Percentiles rank a stretch among this genome's conserved stretches.
These are phyloP conservation scores for Porites divaricata DNA, from an alignment of 92 coral and sea anemone species.

Conservation along the genomic window DNA sequence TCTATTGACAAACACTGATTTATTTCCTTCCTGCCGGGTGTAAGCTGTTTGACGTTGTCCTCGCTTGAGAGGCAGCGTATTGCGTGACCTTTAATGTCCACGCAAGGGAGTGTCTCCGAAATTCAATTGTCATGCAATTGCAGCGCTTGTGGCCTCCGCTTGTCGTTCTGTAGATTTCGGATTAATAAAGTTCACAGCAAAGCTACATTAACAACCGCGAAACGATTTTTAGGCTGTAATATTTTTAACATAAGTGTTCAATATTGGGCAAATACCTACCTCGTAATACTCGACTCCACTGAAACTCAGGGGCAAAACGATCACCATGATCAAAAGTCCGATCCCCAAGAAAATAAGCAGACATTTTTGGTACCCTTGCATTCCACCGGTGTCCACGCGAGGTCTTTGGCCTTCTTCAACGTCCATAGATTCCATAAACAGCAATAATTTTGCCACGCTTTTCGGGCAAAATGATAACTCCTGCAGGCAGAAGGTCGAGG, in stretches of 20 bases:
- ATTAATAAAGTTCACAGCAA: too few relatives aligned
- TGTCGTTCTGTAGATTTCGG: too few relatives aligned
- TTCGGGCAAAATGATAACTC: not conserved
- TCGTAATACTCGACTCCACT: constrained; percentile 83
- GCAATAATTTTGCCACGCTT: not conserved
- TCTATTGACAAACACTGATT: too few relatives aligned
- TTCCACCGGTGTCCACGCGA: constrained; percentile 15
- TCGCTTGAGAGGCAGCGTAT: too few relatives aligned
- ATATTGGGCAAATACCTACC: constrained; percentile 39
- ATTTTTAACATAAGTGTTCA: not conserved
- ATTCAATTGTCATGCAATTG: too few relatives aligned
- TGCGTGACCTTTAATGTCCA: too few relatives aligned
- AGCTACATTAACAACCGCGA: too few relatives aligned
- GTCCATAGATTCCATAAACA: not conserved
- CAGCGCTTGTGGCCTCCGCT: too few relatives aligned
- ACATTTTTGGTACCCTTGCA: not conserved
- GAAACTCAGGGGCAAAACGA: constrained; percentile 71
- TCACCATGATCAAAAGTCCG: constrained; percentile 46
- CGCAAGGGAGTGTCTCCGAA: too few relatives aligned
- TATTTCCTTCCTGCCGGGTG: too few relatives aligned
- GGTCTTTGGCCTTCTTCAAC: constrained; percentile 19
- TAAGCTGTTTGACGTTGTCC: too few relatives aligned
- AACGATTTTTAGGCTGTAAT: too few relatives aligned
- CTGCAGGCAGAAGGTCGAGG: not conserved
- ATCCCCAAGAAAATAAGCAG: constrained; percentile 23